Percentiles rank a stretch among this genome's conserved stretches.
phyloP scores from a whole-genome alignment of 2,797 vertebrate genomes.

The Acipenser transmontanus region DNA sequence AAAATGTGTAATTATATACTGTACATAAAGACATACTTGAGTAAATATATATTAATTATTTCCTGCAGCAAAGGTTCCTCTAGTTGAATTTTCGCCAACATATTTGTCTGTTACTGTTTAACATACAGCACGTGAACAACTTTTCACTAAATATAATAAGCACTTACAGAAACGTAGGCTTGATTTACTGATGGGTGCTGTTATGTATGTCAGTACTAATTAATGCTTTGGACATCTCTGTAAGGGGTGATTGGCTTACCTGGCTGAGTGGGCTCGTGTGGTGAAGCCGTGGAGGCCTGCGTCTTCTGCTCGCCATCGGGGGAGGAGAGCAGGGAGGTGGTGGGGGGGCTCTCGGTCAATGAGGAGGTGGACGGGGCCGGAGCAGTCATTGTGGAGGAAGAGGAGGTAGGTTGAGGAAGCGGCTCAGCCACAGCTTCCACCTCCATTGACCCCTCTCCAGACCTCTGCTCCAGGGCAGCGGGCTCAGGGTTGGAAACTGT shows the following conservation, averaged over 20 bases:
- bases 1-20: no score
- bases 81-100: no score
- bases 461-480: constrained; percentile 46
- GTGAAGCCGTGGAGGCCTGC: constrained; percentile 33
- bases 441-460: constrained; percentile 54
- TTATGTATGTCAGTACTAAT: no score
- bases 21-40: no score
- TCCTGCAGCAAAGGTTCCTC: no score
- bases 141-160: no score
- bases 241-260: constrained; percentile 39
- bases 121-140: no score
- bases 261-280: constrained; percentile 51
- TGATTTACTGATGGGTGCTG: no score
- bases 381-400: constrained; percentile 60
- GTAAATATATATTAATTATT: no score
- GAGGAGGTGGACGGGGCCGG: constrained; percentile 66
- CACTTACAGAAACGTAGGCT: no score
- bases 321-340: constrained; percentile 61
- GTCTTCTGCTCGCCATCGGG: constrained; percentile 70
- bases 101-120: no score
- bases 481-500: constrained; percentile 40
- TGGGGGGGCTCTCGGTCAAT: constrained; percentile 58
- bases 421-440: constrained; percentile 48
- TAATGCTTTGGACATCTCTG: no score
- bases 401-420: constrained; percentile 57